Base-by-base conservation (phyloP, 2,797 vertebrate species). In the Acrocephalus scirpaceus region DNA sequence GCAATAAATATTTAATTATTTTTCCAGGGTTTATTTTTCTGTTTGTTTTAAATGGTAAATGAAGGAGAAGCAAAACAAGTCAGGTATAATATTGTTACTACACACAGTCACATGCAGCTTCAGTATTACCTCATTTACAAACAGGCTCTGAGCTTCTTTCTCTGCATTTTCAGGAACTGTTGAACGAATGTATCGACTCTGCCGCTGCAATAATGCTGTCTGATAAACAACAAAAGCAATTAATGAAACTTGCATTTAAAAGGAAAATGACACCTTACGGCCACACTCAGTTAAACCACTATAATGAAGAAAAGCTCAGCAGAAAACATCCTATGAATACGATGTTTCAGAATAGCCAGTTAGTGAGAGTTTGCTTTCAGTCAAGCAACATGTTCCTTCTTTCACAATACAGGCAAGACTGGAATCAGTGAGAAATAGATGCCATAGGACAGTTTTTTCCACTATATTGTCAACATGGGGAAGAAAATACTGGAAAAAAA, bases 41-140 rank as follows among this genome's bases (percentile, higher is more conserved):
- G 4, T 29, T 76, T 57, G 45, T 56, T 91, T 72, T 18, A 48
- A 72, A 78, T 4, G 7, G 9, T 8, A 92, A 73, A 73, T 9
- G 27, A 82, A 79, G 30, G 16, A 91, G 30, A 66, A 91, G 13
- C 40, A 71, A 84, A 86, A 18, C 9, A 71, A 57, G 22, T 57
- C 20, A 86, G 44, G 20, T 85, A 21, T n/a, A 75, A 34, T 8
- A 72, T 2, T 54, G 13, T 25, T 50, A 50, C 25, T 53, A 29
- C 47, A 77, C 29, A 51, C 7, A 84, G 18, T 5, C 22, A 89
- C 16, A 62, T 6, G 29, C 47, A 81, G 57, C 48, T 80, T 51
- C 65, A 72, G 10, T 30, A 92, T 98, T 98, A 99, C 99, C 99
- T 99, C 99, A 84, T 98, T 99, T 74, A 99, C 99, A 95, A 99